phyloP scores from a whole-genome alignment of 2,797 vertebrate species.

The Taenioides sp. region DNA sequence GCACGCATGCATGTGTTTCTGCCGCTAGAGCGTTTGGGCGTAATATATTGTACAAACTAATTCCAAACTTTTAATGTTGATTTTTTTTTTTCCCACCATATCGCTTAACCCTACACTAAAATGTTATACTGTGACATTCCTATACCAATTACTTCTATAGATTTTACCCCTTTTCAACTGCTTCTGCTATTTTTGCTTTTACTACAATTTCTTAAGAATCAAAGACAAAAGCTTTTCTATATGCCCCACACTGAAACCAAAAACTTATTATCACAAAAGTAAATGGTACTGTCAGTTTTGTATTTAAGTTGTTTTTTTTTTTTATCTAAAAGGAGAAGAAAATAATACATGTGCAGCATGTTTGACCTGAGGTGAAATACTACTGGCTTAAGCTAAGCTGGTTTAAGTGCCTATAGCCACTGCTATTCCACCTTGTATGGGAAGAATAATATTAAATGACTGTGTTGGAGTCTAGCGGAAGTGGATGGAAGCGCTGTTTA shows the following conservation, averaged over 20 bases:
- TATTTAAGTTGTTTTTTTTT: slow-evolving; percentile 1
- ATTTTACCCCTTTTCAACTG: too few species aligned
- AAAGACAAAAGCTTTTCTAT: background rate
- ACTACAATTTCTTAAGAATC: too few species aligned
- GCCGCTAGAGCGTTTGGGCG: too few species aligned
- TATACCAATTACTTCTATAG: too few species aligned
- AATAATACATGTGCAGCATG: background rate
- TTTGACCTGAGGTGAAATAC: background rate
- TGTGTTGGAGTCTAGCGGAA: background rate
- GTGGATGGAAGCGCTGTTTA: slow-evolving; percentile 11
- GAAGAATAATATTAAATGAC: slow-evolving; percentile 1
- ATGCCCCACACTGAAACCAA: background rate
- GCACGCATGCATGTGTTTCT: too few species aligned
- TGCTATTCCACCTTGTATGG: slow-evolving; percentile 2
- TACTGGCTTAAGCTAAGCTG: background rate
- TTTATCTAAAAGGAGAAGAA: background rate
- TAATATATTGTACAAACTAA: too few species aligned
- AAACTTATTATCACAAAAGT: background rate
- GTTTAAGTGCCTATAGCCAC: background rate
- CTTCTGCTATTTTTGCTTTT: too few species aligned
- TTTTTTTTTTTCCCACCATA: too few species aligned
- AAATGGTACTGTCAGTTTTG: background rate
- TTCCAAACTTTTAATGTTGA: too few species aligned
- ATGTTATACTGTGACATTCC: too few species aligned
- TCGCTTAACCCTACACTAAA: too few species aligned